Evolutionary conservation across 2,113 vertebrate species (phyloP).

Genomic region (Gymnorhina tibicen): DNA sequence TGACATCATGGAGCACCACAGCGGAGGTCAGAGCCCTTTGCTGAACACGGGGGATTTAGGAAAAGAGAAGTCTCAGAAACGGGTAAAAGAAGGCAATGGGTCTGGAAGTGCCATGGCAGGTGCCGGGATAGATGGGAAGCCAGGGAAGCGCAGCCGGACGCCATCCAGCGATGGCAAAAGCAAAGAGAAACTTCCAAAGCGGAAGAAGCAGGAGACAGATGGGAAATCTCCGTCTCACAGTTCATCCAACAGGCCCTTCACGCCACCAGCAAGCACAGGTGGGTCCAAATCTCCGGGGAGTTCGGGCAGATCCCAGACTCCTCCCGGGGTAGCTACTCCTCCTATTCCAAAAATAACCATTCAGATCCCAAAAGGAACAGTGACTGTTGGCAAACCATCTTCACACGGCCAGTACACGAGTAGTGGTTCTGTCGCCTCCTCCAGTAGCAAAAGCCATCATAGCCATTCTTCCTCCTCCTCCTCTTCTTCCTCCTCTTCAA

Average conservation of each 20-base stretch:
- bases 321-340: conserved; percentile 90
- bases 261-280: conserved; percentile 89
- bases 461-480: conserved; percentile 87
- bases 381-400: conserved; percentile 91
- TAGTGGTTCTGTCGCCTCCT: conserved; percentile 82
- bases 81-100: conserved; percentile 80
- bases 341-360: conserved; percentile 98
- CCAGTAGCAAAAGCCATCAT: conserved; percentile 93
- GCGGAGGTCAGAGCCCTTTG: conserved; percentile 90
- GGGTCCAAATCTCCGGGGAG: conserved; percentile 96
- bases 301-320: conserved; percentile 93
- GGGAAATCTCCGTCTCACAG: conserved; percentile 95
- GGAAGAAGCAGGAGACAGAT: conserved; percentile 92
- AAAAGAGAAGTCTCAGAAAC: conserved; percentile 81
- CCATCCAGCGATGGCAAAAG: conserved; percentile 95
- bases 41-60: conserved; percentile 79
- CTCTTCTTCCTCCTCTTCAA: conserved; percentile 84
- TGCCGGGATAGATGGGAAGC: conserved; percentile 82
- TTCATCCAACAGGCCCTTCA: conserved; percentile 89
- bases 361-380: conserved; percentile 93
- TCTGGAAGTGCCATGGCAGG: conserved; percentile 72
- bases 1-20: conserved; percentile 86
- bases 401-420: conserved; percentile 92
- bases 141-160: conserved; percentile 91
- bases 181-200: conserved; percentile 94